Percentiles rank a stretch among this genome's conserved stretches.
phyloP scores from a whole-genome alignment of 2,797 vertebrate genomes.

The Distichodus sexfasciatus region DNA sequence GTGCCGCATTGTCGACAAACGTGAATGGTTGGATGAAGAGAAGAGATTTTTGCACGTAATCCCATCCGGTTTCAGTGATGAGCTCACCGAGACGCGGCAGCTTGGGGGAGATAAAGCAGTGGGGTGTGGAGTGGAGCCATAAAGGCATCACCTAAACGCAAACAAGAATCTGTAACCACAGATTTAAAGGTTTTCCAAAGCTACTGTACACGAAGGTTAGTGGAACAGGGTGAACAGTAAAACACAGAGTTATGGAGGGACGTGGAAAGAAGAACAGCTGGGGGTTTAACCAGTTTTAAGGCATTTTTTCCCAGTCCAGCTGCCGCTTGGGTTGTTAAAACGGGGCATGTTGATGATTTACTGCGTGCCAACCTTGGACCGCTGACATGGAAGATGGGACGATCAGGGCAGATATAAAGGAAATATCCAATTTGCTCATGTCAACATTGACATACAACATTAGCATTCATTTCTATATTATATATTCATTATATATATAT shows the following conservation, averaged over 20 bases:
- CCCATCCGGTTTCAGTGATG: constrained; percentile 12
- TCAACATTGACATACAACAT: too few relatives aligned
- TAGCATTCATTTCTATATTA: too few relatives aligned
- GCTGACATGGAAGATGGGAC: background rate
- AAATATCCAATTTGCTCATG: too few relatives aligned
- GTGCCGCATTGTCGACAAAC: constrained; percentile 18
- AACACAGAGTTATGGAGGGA: constrained; percentile 15
- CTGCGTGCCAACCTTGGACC: constrained; percentile 18
- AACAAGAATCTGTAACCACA: constrained; percentile 5
- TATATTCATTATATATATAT: too few relatives aligned
- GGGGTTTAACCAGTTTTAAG: constrained; percentile 14
- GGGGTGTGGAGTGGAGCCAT: background rate
- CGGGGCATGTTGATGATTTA: constrained; percentile 35
- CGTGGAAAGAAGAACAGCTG: constrained; percentile 30
- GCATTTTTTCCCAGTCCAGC: constrained; percentile 40
- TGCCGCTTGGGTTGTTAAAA: constrained; percentile 29
- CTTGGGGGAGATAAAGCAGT: constrained; percentile 18
- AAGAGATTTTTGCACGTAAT: constrained; percentile 19
- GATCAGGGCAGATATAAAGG: background rate
- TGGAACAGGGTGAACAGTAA: constrained; percentile 14
- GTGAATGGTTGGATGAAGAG: constrained; percentile 18
- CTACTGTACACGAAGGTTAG: constrained; percentile 29
- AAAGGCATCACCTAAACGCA: constrained; percentile 27
- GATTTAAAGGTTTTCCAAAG: constrained; percentile 22
- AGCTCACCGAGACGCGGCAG: background rate